These are phyloP conservation scores for Pipistrellus pygmaeus DNA, from an alignment of 2,797 vertebrate species.

Conservation along the genomic window DNA sequence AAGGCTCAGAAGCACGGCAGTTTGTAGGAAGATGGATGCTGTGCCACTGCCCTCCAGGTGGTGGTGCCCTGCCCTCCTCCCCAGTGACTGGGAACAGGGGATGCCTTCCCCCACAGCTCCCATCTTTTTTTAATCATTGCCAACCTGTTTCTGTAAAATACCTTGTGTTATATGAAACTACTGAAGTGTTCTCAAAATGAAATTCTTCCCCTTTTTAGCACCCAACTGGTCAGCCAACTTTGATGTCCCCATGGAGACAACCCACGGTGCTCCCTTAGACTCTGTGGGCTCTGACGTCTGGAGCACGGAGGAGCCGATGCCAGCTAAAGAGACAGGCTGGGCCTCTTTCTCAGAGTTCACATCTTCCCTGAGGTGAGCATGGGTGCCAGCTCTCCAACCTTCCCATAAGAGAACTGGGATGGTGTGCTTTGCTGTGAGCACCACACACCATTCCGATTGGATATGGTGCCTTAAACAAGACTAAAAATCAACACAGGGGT, in stretches of 20 bases:
- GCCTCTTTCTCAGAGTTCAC: slow-evolving; percentile 96
- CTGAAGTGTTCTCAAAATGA: neutral
- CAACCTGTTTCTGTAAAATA: neutral
- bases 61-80: accelerated
- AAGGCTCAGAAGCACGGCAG: neutral
- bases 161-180: neutral
- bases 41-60: neutral
- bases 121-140: too few relatives aligned
- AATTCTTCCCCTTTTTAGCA: slow-evolving; percentile 85
- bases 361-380: slow-evolving; percentile 90
- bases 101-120: neutral
- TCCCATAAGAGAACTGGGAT: accelerated
- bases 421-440: accelerated
- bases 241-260: slow-evolving; percentile 97
- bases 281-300: slow-evolving; percentile 92
- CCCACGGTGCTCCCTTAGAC: slow-evolving; percentile 90
- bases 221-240: slow-evolving; percentile 97
- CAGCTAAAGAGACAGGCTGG: slow-evolving; percentile 93
- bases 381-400: accelerated
- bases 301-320: slow-evolving; percentile 90
- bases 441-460: neutral
- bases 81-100: neutral
- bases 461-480: neutral
- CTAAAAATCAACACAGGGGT: accelerated
- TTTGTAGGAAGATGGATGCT: neutral